Base-by-base conservation (phyloP, 37 sponge, comb jelly and placozoan genomes). In the Cliona cf. orientalis region DNA sequence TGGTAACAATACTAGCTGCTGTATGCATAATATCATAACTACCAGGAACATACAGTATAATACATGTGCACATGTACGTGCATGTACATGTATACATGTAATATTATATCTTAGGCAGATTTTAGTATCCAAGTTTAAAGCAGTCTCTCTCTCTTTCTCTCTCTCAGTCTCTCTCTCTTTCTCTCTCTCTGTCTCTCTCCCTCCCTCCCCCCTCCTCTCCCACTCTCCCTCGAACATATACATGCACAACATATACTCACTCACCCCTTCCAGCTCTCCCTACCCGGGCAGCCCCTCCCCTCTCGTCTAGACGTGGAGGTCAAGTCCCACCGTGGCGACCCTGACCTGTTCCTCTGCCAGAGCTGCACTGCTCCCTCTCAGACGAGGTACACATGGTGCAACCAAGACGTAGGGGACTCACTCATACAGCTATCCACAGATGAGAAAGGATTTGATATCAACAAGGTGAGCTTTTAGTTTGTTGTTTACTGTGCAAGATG, bases 321-420 rank as follows among this genome's bases (percentile, higher is more conserved):
- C 40, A 75, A 66, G 46, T 33, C 28, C 1, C 7, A 19, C 1
- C 53, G 21, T 65, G 90, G 90, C 23, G 90, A 90, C 69, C 77
- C 86, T 59, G 85, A 90, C 38, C 81, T 84, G 39, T 90, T 84
- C 69, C 71, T 90, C 31, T 90, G 61, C 21, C 91, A 90, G 66
- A 74, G 71, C 37, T 80, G 75, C 69, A 65, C 86, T 38, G 77
- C 78, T 28, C 91, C 91, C 61, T 68, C 85, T 4, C 91, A 84
- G 71, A 72, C 42, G 12, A 62, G 81, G 74, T 90, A 90, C 72
- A 84, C 80, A 33, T 90, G 91, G 91, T 90, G 91, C 55, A 34
- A 53, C 29, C 91, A 90, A 36, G 86, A 80, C 25, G 76, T 80
- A 9, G 86, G 85, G 7, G 74, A 57, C 2, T 53, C 73, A 19